phyloP scores from a whole-genome alignment of 2,797 vertebrate species.

The Psittacula derbiana region DNA sequence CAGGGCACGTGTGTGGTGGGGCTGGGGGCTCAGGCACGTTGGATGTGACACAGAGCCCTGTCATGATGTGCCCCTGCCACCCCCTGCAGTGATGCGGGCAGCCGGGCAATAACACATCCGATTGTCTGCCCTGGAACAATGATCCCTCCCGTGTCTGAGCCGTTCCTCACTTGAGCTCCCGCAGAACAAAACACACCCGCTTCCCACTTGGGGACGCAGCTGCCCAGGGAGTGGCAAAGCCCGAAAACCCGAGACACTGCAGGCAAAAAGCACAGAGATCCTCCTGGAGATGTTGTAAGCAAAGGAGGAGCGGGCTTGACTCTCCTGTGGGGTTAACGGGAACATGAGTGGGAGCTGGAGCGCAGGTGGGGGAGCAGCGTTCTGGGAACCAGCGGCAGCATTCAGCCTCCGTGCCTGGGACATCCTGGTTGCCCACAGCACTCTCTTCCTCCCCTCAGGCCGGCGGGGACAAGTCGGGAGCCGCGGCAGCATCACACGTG shows the following conservation, averaged over 20 bases:
- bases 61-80: too few species aligned
- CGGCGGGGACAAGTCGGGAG: fast-evolving
- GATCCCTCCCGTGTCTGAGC: background rate
- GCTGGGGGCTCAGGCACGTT: fast-evolving
- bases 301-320: background rate
- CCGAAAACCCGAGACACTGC: background rate
- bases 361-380: fast-evolving
- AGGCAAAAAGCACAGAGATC: fast-evolving
- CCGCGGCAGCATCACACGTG: background rate
- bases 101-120: background rate
- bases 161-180: background rate
- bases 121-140: background rate
- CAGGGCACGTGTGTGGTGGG: background rate
- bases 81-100: fast-evolving
- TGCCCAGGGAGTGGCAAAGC: background rate
- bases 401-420: fast-evolving
- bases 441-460: background rate
- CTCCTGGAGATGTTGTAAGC: background rate
- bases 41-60: fast-evolving
- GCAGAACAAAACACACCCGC: background rate
- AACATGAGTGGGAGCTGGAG: background rate
- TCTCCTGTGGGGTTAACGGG: background rate
- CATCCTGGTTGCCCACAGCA: background rate
- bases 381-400: background rate
- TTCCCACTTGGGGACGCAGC: background rate